Conservation (phyloP, 2,113 vertebrate genomes). For the Cavia porcellus region DNA sequence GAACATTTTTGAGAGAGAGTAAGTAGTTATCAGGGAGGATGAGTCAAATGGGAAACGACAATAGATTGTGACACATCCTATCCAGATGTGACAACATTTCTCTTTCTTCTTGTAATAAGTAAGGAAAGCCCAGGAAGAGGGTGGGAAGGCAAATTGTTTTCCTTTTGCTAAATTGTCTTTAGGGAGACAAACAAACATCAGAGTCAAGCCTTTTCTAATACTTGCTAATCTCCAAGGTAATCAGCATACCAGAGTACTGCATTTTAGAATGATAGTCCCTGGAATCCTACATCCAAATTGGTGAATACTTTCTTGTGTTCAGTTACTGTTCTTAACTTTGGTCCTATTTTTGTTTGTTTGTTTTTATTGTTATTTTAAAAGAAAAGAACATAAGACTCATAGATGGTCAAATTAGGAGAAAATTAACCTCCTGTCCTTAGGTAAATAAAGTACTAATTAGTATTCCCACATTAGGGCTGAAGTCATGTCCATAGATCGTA, state of each 20-base stretch:
- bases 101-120: background rate
- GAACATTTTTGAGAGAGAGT: background rate
- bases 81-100: background rate
- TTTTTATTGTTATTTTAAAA: background rate
- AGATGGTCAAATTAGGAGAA: background rate
- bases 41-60: background rate
- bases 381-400: slow-evolving; percentile 31
- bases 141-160: background rate
- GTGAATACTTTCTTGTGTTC: slow-evolving; percentile 30
- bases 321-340: slow-evolving; percentile 59
- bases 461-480: slow-evolving; percentile 18
- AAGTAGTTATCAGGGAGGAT: background rate
- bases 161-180: background rate
- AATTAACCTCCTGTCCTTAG: background rate
- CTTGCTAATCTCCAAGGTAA: background rate
- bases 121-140: background rate
- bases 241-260: background rate
- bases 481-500: background rate
- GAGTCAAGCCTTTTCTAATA: background rate
- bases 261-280: background rate
- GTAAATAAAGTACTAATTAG: background rate
- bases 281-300: background rate
- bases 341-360: slow-evolving; percentile 27
- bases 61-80: background rate
- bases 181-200: background rate